Evolutionary conservation across 1,140 invertebrate genomes (phyloP).

Genomic region (Drosophila triauraria): DNA sequence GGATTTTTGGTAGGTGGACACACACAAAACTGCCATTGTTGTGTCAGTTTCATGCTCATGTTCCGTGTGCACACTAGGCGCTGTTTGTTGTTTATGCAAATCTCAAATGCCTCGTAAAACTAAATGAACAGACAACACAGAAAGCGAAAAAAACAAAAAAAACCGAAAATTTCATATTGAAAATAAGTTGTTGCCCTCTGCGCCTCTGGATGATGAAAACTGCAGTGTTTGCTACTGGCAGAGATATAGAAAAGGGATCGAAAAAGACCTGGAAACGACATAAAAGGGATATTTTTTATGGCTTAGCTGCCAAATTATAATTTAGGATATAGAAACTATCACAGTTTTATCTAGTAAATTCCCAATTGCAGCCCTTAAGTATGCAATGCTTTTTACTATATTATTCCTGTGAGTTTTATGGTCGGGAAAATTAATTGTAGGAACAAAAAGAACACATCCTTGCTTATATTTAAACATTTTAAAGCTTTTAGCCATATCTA

Average conservation of each 20-base stretch:
- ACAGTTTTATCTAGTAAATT: too few relatives aligned
- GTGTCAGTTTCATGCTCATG: conserved; percentile 38
- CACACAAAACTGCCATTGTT: conserved; percentile 32
- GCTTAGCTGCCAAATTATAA: background rate
- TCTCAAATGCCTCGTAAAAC: conserved; percentile 63
- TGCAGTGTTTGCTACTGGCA: conserved; percentile 23
- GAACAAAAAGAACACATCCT: background rate
- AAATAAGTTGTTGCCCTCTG: conserved; percentile 38
- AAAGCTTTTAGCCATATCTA: conserved; percentile 19
- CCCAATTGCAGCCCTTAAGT: background rate
- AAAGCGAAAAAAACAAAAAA: conserved; percentile 7
- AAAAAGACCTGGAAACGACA: background rate
- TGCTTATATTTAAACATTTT: background rate
- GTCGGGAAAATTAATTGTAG: background rate
- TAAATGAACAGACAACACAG: conserved; percentile 45
- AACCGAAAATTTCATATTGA: conserved; percentile 33
- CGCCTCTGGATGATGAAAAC: conserved; percentile 24
- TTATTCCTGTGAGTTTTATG: background rate
- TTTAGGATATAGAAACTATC: background rate
- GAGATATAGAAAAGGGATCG: background rate
- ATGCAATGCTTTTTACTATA: background rate
- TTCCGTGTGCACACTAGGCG: conserved; percentile 14
- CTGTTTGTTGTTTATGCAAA: conserved; percentile 54
- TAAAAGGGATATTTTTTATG: background rate
- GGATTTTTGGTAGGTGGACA: background rate